These are phyloP conservation scores for Macquaria australasica DNA, from an alignment of 2,113 vertebrate species.

Conservation along the genomic window DNA sequence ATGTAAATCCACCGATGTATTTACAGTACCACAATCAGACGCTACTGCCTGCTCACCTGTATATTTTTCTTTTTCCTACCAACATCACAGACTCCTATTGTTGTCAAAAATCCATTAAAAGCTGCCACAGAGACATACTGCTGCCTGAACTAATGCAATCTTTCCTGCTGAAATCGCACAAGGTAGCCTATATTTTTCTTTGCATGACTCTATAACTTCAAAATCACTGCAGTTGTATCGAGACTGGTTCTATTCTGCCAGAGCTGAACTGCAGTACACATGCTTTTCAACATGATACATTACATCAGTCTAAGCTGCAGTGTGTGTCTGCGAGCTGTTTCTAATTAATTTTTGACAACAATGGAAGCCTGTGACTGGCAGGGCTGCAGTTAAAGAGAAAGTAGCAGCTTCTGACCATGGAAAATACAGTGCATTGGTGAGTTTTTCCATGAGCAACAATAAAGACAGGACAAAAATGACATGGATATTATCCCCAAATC, in stretches of 20 bases:
- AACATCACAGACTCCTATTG: not conserved
- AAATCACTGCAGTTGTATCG: not conserved
- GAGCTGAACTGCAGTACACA: slow-evolving; percentile 12
- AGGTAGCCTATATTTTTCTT: not conserved
- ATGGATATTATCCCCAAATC: not conserved
- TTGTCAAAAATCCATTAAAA: slow-evolving; percentile 32
- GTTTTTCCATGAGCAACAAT: not conserved
- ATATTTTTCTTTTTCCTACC: not conserved
- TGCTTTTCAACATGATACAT: slow-evolving; percentile 19
- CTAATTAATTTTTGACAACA: slow-evolving; percentile 47
- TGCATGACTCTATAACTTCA: not conserved
- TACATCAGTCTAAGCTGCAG: slow-evolving; percentile 39
- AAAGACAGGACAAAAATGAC: not conserved
- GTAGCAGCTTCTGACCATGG: not conserved
- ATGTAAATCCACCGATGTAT: not conserved
- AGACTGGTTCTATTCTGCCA: not conserved
- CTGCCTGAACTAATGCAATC: slow-evolving; percentile 30
- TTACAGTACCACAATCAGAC: not conserved
- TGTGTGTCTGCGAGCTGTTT: slow-evolving; percentile 29
- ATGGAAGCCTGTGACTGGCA: slow-evolving; percentile 24
- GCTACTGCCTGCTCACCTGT: slow-evolving; percentile 2
- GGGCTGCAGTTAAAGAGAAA: slow-evolving; percentile 6
- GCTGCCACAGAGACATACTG: not conserved
- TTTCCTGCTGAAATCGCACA: slow-evolving; percentile 20
- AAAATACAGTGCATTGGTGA: slow-evolving; percentile 1